These are phyloP conservation scores for Tapera naevia DNA, from an alignment of 2,797 vertebrate species.

Conservation along the genomic window DNA sequence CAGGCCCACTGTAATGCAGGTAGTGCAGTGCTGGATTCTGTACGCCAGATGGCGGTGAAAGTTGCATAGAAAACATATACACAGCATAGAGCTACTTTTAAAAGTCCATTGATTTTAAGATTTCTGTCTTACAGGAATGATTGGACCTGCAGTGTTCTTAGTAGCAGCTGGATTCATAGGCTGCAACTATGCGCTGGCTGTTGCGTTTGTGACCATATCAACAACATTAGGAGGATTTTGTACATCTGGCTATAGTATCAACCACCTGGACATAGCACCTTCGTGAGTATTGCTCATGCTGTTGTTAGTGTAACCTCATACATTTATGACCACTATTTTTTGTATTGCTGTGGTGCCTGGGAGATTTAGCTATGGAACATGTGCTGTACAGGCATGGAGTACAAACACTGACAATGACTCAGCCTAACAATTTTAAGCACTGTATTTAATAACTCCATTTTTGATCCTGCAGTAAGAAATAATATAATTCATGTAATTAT, in stretches of 20 bases:
- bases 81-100: not conserved
- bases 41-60: constrained; percentile 66
- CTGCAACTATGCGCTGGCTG: constrained; percentile 88
- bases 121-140: constrained; percentile 82
- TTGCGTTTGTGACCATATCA: constrained; percentile 91
- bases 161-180: constrained; percentile 90
- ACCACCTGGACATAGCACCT: constrained; percentile 97
- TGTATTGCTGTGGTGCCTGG: not conserved
- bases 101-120: not conserved
- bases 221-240: constrained; percentile 91
- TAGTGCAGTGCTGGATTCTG: not conserved
- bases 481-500: not conserved
- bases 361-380: not conserved
- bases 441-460: not conserved
- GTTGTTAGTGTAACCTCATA: not conserved
- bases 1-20: fast-evolving
- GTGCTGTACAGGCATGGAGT: not conserved
- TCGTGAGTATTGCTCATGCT: constrained; percentile 83
- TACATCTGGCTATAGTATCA: constrained; percentile 94
- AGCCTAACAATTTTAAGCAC: not conserved
- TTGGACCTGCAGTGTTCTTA: constrained; percentile 91
- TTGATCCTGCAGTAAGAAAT: not conserved
- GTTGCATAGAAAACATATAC: not conserved
- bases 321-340: not conserved
- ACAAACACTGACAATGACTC: not conserved